Conservation (phyloP, 2,888 invertebrate genomes). For the Sepiola atlantica region DNA sequence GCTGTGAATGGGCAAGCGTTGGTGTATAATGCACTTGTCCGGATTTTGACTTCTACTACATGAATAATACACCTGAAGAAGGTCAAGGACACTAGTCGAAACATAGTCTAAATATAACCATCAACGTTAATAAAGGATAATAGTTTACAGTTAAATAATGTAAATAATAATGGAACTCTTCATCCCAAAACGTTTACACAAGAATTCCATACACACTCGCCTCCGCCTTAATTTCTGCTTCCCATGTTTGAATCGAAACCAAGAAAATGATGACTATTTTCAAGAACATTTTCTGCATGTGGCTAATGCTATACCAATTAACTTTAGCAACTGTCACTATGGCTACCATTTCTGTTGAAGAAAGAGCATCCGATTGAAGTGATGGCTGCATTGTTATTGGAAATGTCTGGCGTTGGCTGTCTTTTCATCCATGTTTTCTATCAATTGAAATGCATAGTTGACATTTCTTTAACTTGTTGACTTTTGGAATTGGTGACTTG, state of each 20-base stretch:
- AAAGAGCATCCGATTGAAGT: background rate
- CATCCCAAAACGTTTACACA: no score
- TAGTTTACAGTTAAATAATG: no score
- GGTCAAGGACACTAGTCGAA: no score
- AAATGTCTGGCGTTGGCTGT: background rate
- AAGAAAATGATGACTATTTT: background rate
- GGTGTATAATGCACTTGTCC: no score
- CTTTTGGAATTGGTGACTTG: background rate
- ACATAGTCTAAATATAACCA: no score
- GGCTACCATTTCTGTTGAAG: constrained; percentile 14
- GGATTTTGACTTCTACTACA: no score
- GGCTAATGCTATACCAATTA: background rate
- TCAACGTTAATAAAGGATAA: no score
- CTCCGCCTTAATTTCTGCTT: background rate
- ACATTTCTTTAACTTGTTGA: background rate
- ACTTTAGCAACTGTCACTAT: background rate
- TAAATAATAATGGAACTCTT: no score
- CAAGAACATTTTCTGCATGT: background rate
- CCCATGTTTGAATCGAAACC: background rate
- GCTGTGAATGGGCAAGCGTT: no score
- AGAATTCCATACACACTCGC: no score
- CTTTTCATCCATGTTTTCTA: background rate
- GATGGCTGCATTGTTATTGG: background rate
- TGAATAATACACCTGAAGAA: no score
- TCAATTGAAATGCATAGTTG: background rate